These are phyloP conservation scores for Andrena dorsata DNA, from an alignment of 2,888 invertebrate species.

Conservation along the genomic window DNA sequence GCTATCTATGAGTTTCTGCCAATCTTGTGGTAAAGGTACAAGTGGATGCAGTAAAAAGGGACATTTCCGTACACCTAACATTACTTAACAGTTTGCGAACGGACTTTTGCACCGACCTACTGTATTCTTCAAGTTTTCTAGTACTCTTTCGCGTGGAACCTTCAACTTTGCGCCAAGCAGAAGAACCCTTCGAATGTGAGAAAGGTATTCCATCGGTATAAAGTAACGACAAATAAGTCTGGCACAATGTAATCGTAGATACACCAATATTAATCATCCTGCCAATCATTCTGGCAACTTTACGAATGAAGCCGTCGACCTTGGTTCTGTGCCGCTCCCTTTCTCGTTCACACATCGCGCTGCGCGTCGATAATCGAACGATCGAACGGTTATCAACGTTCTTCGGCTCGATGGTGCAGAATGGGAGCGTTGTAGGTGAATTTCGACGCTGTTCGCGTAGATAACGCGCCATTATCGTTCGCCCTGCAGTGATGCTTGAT, in stretches of 20 bases:
- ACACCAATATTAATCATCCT: background rate
- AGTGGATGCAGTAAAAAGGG: too few relatives aligned
- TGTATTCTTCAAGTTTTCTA: background rate
- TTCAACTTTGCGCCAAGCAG: background rate
- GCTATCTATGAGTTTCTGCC: too few relatives aligned
- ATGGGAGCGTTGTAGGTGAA: conserved; percentile 40
- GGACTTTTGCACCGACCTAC: too few relatives aligned
- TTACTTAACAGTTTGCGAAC: too few relatives aligned
- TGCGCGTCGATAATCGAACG: conserved; percentile 30
- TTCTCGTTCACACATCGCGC: conserved; percentile 34
- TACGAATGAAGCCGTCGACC: conserved; percentile 48
- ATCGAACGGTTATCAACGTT: conserved; percentile 37
- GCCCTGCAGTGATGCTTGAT: conserved; percentile 5
- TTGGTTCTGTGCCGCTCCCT: conserved; percentile 55
- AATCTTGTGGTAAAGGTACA: too few relatives aligned
- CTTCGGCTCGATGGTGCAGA: conserved; percentile 36
- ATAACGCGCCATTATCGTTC: conserved; percentile 48
- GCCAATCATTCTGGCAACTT: conserved; percentile 18
- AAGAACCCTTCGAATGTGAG: background rate
- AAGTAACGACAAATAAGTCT: background rate
- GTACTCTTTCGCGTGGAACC: background rate
- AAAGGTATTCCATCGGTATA: background rate
- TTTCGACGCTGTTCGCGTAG: conserved; percentile 46
- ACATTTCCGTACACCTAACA: too few relatives aligned
- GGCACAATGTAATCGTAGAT: background rate